phyloP scores from a whole-genome alignment of 35 echinoderm and acorn worm species.

The Chiridota heheva region DNA sequence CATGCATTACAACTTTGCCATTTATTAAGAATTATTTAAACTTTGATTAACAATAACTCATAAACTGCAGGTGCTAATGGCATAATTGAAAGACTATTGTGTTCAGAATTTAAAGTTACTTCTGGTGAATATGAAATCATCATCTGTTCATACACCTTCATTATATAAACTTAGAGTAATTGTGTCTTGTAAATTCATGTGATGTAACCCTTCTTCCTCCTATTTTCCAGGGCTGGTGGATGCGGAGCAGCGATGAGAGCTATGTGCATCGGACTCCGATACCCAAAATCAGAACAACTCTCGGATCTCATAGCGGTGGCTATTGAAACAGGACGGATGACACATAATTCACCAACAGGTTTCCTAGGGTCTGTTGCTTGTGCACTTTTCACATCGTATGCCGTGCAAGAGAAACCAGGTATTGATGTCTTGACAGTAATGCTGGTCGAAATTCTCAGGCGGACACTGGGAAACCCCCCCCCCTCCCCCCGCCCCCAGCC shows the following conservation, averaged over 20 bases:
- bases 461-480: too few species aligned
- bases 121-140: too few species aligned
- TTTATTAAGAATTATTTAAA: too few species aligned
- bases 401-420: conserved; percentile 78
- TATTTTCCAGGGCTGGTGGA: conserved; percentile 68
- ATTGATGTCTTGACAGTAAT: neutral
- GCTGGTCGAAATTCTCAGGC: neutral
- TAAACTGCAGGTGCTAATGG: too few species aligned
- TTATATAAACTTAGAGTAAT: too few species aligned
- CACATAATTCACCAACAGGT: conserved; percentile 84
- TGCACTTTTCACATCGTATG: conserved; percentile 84
- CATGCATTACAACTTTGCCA: too few species aligned
- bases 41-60: too few species aligned
- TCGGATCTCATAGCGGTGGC: conserved; percentile 64
- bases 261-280: conserved; percentile 94
- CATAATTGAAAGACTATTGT: too few species aligned
- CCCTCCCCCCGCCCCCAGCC: neutral
- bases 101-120: too few species aligned
- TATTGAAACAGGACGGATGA: conserved; percentile 87
- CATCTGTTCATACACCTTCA: too few species aligned
- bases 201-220: too few species aligned
- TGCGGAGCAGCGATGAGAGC: conserved; percentile 93
- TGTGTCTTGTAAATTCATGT: too few species aligned
- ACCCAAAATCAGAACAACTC: conserved; percentile 66
- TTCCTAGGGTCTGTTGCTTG: conserved; percentile 75